Percentiles rank a stretch among this genome's conserved stretches.
Evolutionary conservation across 2,113 vertebrate genomes (phyloP).

Genomic region (Dicerorhinus sumatrensis): DNA sequence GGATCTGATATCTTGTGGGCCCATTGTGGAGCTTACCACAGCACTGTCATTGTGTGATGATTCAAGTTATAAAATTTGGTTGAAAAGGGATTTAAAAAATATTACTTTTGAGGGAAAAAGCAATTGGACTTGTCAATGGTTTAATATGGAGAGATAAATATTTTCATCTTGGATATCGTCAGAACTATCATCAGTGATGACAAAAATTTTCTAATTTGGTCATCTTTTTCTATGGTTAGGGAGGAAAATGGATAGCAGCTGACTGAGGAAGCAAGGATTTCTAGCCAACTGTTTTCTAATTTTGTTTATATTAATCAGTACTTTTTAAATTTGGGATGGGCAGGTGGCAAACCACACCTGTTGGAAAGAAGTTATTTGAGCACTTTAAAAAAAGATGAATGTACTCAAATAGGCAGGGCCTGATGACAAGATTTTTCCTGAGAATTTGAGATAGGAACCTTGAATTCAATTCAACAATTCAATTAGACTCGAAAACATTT

Average conservation of each 20-base stretch:
- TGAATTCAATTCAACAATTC: slow-evolving; percentile 71
- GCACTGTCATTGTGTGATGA: not conserved
- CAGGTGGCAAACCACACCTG: not conserved
- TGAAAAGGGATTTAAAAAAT: not conserved
- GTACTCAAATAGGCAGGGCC: not conserved
- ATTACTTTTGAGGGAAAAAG: not conserved
- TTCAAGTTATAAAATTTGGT: not conserved
- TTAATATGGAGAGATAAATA: not conserved
- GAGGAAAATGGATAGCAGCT: not conserved
- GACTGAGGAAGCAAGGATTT: not conserved
- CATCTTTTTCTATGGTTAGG: not conserved
- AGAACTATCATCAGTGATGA: not conserved
- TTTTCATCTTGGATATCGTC: not conserved
- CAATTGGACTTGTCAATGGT: not conserved
- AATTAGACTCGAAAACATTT: slow-evolving; percentile 63
- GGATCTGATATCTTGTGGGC: not conserved
- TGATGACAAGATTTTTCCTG: slow-evolving; percentile 18
- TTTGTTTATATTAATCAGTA: slow-evolving; percentile 13
- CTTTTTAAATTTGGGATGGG: slow-evolving; percentile 39
- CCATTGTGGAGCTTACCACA: not conserved
- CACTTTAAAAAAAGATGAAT: not conserved
- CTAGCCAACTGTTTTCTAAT: not conserved
- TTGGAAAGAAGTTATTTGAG: slow-evolving; percentile 47
- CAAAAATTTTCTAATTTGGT: not conserved
- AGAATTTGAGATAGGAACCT: slow-evolving; percentile 52